Conservation (phyloP, 2,888 invertebrate species). For the Seira sanloemensis region DNA sequence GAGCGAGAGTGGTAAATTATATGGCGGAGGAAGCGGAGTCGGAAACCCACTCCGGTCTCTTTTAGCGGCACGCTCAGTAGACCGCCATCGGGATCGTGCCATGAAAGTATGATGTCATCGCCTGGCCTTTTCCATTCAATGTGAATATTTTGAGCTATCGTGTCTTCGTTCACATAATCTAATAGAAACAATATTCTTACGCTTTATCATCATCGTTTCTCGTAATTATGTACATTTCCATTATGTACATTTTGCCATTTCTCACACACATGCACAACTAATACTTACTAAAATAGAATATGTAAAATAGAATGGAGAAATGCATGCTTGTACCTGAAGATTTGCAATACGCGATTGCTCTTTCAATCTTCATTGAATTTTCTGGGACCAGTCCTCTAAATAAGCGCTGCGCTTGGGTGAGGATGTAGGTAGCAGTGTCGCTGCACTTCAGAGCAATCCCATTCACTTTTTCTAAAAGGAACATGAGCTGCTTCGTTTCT, state of each 20-base stretch:
- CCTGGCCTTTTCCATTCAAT: constrained; percentile 36
- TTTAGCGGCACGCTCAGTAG: constrained; percentile 34
- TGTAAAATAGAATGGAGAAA: no score
- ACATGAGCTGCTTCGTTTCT: constrained; percentile 43
- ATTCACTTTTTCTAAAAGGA: constrained; percentile 32
- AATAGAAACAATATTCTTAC: no score
- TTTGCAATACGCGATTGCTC: not conserved
- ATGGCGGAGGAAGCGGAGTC: constrained; percentile 53
- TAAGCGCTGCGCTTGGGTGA: constrained; percentile 27
- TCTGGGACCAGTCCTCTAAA: constrained; percentile 19
- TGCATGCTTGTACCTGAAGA: constrained; percentile 26
- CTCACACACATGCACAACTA: not conserved
- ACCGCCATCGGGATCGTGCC: constrained; percentile 45
- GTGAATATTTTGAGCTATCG: constrained; percentile 33
- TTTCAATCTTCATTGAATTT: not conserved
- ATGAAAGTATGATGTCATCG: constrained; percentile 38
- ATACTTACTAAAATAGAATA: not conserved
- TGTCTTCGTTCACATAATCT: constrained; percentile 30
- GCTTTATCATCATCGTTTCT: no score
- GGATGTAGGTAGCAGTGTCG: constrained; percentile 33
- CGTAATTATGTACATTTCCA: not conserved
- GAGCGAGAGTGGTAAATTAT: constrained; percentile 47
- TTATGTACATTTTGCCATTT: not conserved
- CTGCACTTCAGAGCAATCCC: constrained; percentile 34
- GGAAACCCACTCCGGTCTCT: constrained; percentile 45